A percentile compares a stretch with the other conserved stretches of the same genome.
These are phyloP conservation scores for Himalopsyche tibetana DNA, from an alignment of 2,888 invertebrate genomes.

Conservation along the genomic window DNA sequence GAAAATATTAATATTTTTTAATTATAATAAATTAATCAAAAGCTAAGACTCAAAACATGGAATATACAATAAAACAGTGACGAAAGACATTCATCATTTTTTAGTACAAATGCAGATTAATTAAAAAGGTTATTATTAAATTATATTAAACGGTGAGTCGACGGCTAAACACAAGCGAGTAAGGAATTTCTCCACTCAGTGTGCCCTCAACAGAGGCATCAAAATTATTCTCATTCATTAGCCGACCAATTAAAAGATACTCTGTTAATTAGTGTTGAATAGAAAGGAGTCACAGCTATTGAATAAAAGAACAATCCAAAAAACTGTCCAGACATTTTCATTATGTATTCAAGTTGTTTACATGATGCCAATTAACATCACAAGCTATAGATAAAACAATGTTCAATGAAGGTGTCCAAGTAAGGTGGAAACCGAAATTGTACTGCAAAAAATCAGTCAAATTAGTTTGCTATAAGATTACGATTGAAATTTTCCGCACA, in stretches of 20 bases:
- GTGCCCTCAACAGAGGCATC: conserved; percentile 8
- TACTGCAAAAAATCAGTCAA: too few relatives aligned
- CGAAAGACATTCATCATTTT: background rate
- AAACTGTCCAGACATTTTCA: background rate
- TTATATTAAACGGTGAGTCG: conserved; percentile 23
- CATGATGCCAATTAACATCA: too few relatives aligned
- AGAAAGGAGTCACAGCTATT: conserved; percentile 55
- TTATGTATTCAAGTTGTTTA: too few relatives aligned
- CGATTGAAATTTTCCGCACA: too few relatives aligned
- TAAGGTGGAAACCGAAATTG: too few relatives aligned
- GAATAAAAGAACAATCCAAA: conserved; percentile 25
- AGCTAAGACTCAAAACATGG: background rate
- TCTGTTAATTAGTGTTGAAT: conserved; percentile 48
- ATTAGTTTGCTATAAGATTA: too few relatives aligned
- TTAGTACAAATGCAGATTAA: background rate
- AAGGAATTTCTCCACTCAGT: conserved; percentile 29
- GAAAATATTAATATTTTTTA: too few relatives aligned
- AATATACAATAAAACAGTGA: background rate
- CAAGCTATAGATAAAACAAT: too few relatives aligned
- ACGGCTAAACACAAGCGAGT: background rate
- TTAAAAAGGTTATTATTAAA: conserved; percentile 11
- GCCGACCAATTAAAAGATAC: conserved; percentile 51
- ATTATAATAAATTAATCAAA: too few relatives aligned
- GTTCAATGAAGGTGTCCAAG: too few relatives aligned
- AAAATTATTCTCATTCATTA: conserved; percentile 48